Evolutionary conservation across 1,140 invertebrate genomes (phyloP), one percentile per base, ranked within the genome.

Genomic region (Meloidogyne exigua): DNA sequence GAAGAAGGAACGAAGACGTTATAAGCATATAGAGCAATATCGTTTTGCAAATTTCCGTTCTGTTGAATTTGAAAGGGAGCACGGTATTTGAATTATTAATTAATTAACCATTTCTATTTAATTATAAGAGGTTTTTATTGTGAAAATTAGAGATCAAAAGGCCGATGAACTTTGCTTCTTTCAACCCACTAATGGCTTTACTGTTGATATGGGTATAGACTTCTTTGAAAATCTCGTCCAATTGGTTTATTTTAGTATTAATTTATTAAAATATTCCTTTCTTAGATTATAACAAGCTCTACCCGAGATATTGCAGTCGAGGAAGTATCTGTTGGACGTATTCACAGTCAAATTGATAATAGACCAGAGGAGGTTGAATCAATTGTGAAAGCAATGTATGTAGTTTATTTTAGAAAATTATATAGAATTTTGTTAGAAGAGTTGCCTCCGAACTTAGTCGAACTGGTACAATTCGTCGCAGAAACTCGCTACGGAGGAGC

Each of bases 91-190:
- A 26, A 26, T 67, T 67, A 26, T 25, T 67, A 26, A 9, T 26
- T 18, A 26, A 32, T 7, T 18, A 67, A 28, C 5, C 5, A 10
- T 28, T 75, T 10, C 1, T 74, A 25, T 73, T 25, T 68, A 21
- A 9, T 11, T 75, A n/a, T 75, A 25, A 77, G 76, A 57, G 11
- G 39, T 79, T 10, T 72, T 79, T n/a, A 78, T 79, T 42, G 57
- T 79, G 0, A 79, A 79, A 32, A 69, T 79, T 21, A 70, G 78
- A 23, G 76, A 79, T n/a, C 49, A 77, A 68, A 79, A 79, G 64
- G 76, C 78, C 5, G 78, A 79, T n/a, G 78, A 79, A n/a, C 57
- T 79, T 12, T 79, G 78, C 49, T 28, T 72, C 25, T 80, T 73
- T 25, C 75, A 79, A 25, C 72, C 68, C 13, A 77, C 76, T 18